Percentiles rank a stretch among this genome's conserved stretches.
phyloP scores from a whole-genome alignment of 2,797 vertebrate genomes.

The Phrynocephalus vlangalii region DNA sequence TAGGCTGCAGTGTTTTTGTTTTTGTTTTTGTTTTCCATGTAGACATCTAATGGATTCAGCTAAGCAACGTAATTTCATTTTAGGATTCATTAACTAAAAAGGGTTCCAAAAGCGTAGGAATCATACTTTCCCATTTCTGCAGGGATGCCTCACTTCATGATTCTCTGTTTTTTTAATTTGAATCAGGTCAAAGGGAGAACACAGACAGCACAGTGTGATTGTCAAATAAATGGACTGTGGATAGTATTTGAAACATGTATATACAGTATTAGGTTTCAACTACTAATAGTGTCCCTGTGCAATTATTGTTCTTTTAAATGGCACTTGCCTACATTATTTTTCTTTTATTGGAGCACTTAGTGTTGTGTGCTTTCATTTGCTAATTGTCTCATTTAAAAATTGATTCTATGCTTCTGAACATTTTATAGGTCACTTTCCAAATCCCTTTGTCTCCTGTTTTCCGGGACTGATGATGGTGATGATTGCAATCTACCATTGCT shows the following conservation, averaged over 20 bases:
- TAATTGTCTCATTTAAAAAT: slow-evolving; percentile 3
- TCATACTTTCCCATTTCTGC: not conserved
- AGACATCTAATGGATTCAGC: not conserved
- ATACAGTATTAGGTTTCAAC: not conserved
- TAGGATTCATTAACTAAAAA: not conserved
- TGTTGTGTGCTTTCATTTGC: not conserved
- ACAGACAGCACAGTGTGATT: not conserved
- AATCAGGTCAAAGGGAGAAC: not conserved
- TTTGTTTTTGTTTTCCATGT: not conserved
- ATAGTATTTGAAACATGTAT: not conserved
- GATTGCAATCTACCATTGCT: too few relatives aligned
- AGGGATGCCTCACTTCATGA: not conserved
- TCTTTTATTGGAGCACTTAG: not conserved
- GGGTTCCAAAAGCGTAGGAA: not conserved
- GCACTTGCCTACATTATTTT: not conserved
- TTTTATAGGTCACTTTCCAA: slow-evolving; percentile 7
- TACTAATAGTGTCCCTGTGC: not conserved
- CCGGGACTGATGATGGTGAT: too few relatives aligned
- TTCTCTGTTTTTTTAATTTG: not conserved
- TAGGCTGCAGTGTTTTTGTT: too few relatives aligned
- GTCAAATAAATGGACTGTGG: not conserved
- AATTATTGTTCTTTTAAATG: not conserved
- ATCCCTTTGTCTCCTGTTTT: not conserved
- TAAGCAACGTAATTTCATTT: not conserved
- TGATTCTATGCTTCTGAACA: not conserved